Percentiles rank a stretch among this genome's conserved stretches.
Conservation (phyloP, 2,888 invertebrate species). For the Lasioglossum malachurum region DNA sequence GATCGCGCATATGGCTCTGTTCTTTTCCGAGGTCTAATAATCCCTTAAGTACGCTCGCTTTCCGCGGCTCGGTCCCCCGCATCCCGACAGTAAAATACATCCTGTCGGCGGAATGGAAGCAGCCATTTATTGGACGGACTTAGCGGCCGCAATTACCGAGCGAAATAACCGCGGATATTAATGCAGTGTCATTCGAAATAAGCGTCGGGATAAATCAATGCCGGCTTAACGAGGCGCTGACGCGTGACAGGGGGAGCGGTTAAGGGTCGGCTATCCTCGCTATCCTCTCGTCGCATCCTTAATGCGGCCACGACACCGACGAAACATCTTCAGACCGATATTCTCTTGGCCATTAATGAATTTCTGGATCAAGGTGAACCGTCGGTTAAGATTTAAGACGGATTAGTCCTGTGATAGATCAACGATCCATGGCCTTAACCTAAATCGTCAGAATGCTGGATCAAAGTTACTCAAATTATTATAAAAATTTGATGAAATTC, state of each 20-base stretch:
- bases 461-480: no score
- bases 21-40: not conserved
- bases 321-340: slow-evolving; percentile 25
- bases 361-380: slow-evolving; percentile 69
- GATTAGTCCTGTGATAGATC: slow-evolving; percentile 55
- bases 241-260: slow-evolving; percentile 40
- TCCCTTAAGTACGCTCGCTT: not conserved
- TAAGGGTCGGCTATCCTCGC: slow-evolving; percentile 11
- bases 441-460: no score
- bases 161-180: slow-evolving; percentile 44
- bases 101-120: slow-evolving; percentile 13
- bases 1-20: not conserved
- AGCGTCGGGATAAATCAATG: slow-evolving; percentile 52
- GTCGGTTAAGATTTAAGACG: slow-evolving; percentile 36
- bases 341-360: slow-evolving; percentile 60
- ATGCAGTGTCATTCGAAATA: slow-evolving; percentile 52
- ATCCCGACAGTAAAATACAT: slow-evolving; percentile 28
- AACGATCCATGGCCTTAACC: slow-evolving; percentile 49
- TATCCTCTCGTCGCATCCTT: slow-evolving; percentile 17
- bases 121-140: slow-evolving; percentile 26
- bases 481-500: no score
- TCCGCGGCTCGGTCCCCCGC: not conserved
- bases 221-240: slow-evolving; percentile 47
- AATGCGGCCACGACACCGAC: slow-evolving; percentile 52
- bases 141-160: slow-evolving; percentile 39